Percentiles rank a stretch among this genome's conserved stretches.
Evolutionary conservation across 2,888 invertebrate genomes (phyloP).

Genomic region (Leptinotarsa peninsularis): DNA sequence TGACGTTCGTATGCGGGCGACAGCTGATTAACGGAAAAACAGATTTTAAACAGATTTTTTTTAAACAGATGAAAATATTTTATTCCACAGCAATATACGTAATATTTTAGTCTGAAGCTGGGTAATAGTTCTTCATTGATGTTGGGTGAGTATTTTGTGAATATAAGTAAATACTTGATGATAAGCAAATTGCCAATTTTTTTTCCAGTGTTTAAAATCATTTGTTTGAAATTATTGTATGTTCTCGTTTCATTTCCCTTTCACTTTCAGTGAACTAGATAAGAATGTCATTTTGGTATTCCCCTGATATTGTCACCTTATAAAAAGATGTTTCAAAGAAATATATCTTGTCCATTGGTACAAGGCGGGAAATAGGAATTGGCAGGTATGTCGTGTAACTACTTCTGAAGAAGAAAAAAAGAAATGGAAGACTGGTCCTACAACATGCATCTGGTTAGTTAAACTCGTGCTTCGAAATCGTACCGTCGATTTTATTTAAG

Average conservation of each 20-base stretch:
- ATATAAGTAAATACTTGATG: no score
- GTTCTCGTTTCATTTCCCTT: slow-evolving; percentile 4
- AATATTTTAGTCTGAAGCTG: no score
- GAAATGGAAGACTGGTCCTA: slow-evolving; percentile 8
- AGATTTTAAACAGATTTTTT: no score
- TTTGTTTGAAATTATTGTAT: not conserved
- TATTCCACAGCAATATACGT: no score
- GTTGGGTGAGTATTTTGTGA: no score
- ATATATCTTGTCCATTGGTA: not conserved
- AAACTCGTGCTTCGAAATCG: not conserved
- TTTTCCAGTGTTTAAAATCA: not conserved
- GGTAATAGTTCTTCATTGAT: no score
- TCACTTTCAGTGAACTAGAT: not conserved
- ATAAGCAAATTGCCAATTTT: not conserved
- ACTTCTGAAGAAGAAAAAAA: slow-evolving; percentile 18
- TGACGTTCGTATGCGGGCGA: no score
- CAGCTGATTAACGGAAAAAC: no score
- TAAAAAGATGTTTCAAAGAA: not conserved
- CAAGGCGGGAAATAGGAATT: not conserved
- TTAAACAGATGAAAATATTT: no score
- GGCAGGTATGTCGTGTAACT: slow-evolving; percentile 12
- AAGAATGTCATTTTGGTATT: not conserved
- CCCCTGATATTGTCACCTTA: not conserved
- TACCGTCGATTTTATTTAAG: not conserved
- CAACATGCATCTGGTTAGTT: not conserved